Evolutionary conservation across 2,888 invertebrate species (phyloP), one percentile per base, ranked within the genome.

Genomic region (Polia nebulosa): DNA sequence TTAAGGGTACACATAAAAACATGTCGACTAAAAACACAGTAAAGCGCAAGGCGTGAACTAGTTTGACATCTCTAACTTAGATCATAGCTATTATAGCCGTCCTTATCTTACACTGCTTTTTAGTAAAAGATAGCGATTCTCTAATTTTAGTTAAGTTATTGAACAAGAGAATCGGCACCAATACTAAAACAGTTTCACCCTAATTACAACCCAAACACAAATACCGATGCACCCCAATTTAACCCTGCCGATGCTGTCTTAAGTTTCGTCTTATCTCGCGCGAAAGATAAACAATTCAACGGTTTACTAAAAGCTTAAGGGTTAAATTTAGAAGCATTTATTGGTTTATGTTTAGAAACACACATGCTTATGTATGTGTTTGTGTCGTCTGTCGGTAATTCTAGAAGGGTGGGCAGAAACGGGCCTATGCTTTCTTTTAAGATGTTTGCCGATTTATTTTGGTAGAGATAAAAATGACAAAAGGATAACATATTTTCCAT

Each of bases 251-350:
- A 36, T 29, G 58, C 45, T 27, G 52, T 60, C 41, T 64, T 63
- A 65, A 67, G 65, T 76, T 71, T 64, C 56, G 63, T 79, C 72
- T 83, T 83, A 82, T 79, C 79, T 76, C 41, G 25, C 55, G 68
- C 68, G 41, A 69, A 74, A 82, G 67, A 79, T 81, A 81, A 82
- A 82, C 76, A 79, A 81, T 39, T 83, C 74, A 76, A 68, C 76
- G 64, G 59, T 52, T 64, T 32, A 45, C 76, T 82, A 74, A 82
- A 82, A 83, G 83, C 79, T 70, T 78, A 9, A 17, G 58, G 36
- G 47, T 44, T 81, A 79, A 71, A 76, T 57, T 66, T 83, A 72
- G 72, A 74, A 32, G 22, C 52, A 47, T 76, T 75, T 83, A 83
- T 67, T 52, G 62, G 32, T 36, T 60, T 73, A 39, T 62, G 20